Conservation (phyloP, 2,888 invertebrate genomes). For the Oegoconia quadripuncta region DNA sequence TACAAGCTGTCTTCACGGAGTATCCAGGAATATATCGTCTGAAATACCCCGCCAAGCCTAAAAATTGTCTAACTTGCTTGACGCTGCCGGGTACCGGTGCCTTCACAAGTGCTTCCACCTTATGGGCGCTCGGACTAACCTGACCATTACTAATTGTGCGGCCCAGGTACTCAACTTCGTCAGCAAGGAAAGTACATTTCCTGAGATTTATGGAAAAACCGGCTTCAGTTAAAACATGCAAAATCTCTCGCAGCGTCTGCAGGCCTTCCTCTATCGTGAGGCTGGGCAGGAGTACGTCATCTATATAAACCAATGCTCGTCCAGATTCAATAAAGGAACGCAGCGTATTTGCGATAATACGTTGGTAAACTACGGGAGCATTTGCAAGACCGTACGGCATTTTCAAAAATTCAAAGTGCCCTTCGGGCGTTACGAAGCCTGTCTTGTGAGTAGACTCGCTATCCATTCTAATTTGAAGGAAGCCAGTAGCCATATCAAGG, state of each 20-base stretch:
- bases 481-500: slow-evolving; percentile 22
- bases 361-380: slow-evolving; percentile 20
- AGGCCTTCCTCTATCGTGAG: background rate
- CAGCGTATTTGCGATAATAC: slow-evolving; percentile 12
- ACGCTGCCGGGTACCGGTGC: background rate
- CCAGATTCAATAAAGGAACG: slow-evolving; percentile 10
- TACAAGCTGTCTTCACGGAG: slow-evolving; percentile 12
- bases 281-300: slow-evolving; percentile 10
- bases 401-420: slow-evolving; percentile 20
- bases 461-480: slow-evolving; percentile 19
- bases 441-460: slow-evolving; percentile 16
- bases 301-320: slow-evolving; percentile 12
- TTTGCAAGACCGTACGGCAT: slow-evolving; percentile 23
- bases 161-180: background rate
- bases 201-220: slow-evolving; percentile 1
- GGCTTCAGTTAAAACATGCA: background rate
- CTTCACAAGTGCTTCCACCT: background rate
- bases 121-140: slow-evolving; percentile 1
- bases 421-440: no score
- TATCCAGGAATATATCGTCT: slow-evolving; percentile 9
- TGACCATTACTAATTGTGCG: background rate
- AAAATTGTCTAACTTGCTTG: slow-evolving; percentile 3
- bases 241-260: background rate
- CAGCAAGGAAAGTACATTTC: background rate
- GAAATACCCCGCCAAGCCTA: slow-evolving; percentile 12